Conservation (phyloP, 2,113 vertebrate species). For the Channa argus region DNA sequence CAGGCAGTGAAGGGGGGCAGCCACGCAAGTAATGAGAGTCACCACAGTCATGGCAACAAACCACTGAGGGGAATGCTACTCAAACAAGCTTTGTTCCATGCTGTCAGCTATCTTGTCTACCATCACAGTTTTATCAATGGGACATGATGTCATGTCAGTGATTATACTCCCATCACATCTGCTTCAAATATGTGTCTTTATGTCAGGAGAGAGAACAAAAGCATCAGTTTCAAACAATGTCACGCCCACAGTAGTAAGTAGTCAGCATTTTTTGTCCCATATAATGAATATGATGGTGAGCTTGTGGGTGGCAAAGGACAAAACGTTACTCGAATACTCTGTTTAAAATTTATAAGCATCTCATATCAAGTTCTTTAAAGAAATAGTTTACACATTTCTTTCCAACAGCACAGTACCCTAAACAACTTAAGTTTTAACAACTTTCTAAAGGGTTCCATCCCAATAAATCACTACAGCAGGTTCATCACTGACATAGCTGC, state of each 20-base stretch:
- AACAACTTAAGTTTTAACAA: conserved; percentile 3
- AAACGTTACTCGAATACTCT: conserved; percentile 34
- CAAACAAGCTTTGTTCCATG: conserved; percentile 79
- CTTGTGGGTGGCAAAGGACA: conserved; percentile 41
- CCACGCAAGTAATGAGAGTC: conserved; percentile 73
- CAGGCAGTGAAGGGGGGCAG: conserved; percentile 63
- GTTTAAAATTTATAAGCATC: conserved; percentile 35
- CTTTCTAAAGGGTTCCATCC: background rate
- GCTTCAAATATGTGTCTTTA: conserved; percentile 69
- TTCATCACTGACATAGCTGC: conserved; percentile 9
- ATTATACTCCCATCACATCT: conserved; percentile 72
- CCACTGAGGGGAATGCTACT: conserved; percentile 70
- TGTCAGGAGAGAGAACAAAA: conserved; percentile 56
- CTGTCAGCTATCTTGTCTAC: conserved; percentile 76
- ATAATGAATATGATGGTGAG: conserved; percentile 60
- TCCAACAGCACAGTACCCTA: conserved; percentile 1
- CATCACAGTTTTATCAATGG: conserved; percentile 75
- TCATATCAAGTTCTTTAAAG: conserved; percentile 29
- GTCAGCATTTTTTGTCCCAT: conserved; percentile 67
- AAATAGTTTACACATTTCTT: conserved; percentile 15
- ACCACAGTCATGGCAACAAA: conserved; percentile 67
- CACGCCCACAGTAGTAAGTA: conserved; percentile 65
- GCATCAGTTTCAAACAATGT: conserved; percentile 51
- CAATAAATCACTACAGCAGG: conserved; percentile 12
- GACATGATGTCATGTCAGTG: conserved; percentile 73